phyloP scores from a whole-genome alignment of 2,797 vertebrate species.

The Megalops cyprinoides region DNA sequence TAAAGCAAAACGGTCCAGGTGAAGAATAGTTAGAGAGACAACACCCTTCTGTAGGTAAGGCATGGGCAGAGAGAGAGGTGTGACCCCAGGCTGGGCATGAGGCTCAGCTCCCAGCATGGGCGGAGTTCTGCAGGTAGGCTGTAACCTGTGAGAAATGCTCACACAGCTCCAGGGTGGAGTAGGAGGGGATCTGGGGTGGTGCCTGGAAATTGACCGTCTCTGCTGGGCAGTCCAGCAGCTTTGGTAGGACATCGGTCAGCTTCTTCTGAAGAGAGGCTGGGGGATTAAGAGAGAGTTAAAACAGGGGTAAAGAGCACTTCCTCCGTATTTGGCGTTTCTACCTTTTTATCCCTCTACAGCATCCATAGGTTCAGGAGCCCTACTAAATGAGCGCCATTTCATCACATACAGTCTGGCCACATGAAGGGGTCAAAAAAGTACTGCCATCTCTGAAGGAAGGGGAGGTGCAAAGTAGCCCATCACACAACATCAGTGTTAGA shows the following conservation, averaged over 20 bases:
- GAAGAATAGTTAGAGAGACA: constrained; percentile 66
- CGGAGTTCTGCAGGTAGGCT: constrained; percentile 83
- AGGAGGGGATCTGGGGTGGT: constrained; percentile 87
- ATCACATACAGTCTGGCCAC: no score
- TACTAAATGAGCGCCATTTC: no score
- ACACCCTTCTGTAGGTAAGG: constrained; percentile 88
- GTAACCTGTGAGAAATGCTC: constrained; percentile 88
- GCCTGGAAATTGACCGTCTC: constrained; percentile 96
- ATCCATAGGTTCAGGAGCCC: no score
- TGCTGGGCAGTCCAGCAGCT: constrained; percentile 96
- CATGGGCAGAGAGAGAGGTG: constrained; percentile 76
- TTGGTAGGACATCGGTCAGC: constrained; percentile 97
- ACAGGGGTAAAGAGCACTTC: no score
- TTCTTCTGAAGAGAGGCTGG: constrained; percentile 95
- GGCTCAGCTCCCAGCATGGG: constrained; percentile 89
- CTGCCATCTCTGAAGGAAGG: no score
- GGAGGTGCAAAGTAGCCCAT: no score
- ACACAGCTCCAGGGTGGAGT: constrained; percentile 92
- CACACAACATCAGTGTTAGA: no score
- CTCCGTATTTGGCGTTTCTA: no score
- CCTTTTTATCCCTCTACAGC: no score
- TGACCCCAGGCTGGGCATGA: constrained; percentile 10
- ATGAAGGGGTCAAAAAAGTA: no score
- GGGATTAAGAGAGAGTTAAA: not conserved
- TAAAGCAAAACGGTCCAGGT: constrained; percentile 72